These are phyloP conservation scores for Lates calcarifer DNA, from an alignment of 2,113 vertebrate species.

Conservation along the genomic window DNA sequence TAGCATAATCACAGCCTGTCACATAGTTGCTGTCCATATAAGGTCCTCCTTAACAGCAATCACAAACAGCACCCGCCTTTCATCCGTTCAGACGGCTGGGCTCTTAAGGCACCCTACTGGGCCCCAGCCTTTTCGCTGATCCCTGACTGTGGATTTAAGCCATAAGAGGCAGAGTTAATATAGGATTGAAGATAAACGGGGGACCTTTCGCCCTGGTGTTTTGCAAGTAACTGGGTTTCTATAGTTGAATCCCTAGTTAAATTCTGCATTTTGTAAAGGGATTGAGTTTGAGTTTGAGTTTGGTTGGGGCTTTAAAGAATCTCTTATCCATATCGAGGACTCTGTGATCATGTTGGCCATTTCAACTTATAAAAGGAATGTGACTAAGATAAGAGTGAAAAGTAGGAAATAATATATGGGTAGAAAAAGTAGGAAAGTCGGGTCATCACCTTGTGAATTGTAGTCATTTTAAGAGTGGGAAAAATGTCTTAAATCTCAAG, in stretches of 20 bases:
- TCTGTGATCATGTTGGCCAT: slow-evolving; percentile 11
- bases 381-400: slow-evolving; percentile 20
- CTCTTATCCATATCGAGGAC: slow-evolving; percentile 35
- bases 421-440: slow-evolving; percentile 15
- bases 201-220: slow-evolving; percentile 40
- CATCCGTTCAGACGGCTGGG: slow-evolving; percentile 62
- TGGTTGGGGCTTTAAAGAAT: slow-evolving; percentile 34
- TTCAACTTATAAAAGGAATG: slow-evolving; percentile 39
- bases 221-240: slow-evolving; percentile 38
- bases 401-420: slow-evolving; percentile 9
- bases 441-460: slow-evolving; percentile 10
- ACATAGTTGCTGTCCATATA: slow-evolving; percentile 51
- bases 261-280: slow-evolving; percentile 39
- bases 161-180: slow-evolving; percentile 71
- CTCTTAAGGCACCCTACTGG: slow-evolving; percentile 70
- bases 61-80: slow-evolving; percentile 71
- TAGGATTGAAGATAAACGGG: slow-evolving; percentile 62
- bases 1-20: slow-evolving; percentile 64
- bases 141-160: slow-evolving; percentile 69
- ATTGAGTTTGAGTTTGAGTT: slow-evolving; percentile 31
- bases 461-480: not conserved
- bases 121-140: slow-evolving; percentile 65
- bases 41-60: slow-evolving; percentile 61
- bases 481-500: not conserved
- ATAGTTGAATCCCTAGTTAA: slow-evolving; percentile 41